Conservation (phyloP, 1,140 invertebrate genomes). For the Caenorhabditis inopinata region DNA sequence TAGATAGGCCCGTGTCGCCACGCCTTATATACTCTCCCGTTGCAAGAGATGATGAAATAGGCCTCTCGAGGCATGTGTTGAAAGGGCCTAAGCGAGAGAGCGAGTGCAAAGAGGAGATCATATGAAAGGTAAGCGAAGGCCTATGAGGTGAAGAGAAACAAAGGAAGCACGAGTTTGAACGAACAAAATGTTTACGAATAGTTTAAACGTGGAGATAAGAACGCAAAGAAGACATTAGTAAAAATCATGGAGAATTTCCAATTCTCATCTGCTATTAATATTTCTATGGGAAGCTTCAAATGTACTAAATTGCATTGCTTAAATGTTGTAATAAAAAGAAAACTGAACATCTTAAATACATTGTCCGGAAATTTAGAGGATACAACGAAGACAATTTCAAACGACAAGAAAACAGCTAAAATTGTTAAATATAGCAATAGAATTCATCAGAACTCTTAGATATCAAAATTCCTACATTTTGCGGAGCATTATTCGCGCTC, state of each 20-base stretch:
- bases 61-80: slow-evolving; percentile 11
- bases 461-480: too few species aligned
- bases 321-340: too few species aligned
- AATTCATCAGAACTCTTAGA: too few species aligned
- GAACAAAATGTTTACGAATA: neutral
- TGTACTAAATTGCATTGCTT: too few species aligned
- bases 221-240: neutral
- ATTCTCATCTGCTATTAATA: too few species aligned
- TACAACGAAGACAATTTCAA: too few species aligned
- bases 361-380: too few species aligned
- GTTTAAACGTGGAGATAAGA: slow-evolving; percentile 13
- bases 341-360: too few species aligned
- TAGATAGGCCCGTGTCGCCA: neutral
- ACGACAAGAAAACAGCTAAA: too few species aligned
- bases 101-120: neutral
- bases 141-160: slow-evolving; percentile 19
- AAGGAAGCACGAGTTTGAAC: neutral
- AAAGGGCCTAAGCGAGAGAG: slow-evolving; percentile 14
- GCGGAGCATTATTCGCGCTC: too few species aligned
- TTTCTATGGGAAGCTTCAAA: too few species aligned
- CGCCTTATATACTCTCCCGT: slow-evolving; percentile 19
- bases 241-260: neutral
- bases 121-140: neutral
- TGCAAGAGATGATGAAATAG: slow-evolving; percentile 24
- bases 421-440: too few species aligned